Evolutionary conservation across 1,140 invertebrate genomes (phyloP), one percentile per base, ranked within the genome.

Genomic region (Bacillus rossius): DNA sequence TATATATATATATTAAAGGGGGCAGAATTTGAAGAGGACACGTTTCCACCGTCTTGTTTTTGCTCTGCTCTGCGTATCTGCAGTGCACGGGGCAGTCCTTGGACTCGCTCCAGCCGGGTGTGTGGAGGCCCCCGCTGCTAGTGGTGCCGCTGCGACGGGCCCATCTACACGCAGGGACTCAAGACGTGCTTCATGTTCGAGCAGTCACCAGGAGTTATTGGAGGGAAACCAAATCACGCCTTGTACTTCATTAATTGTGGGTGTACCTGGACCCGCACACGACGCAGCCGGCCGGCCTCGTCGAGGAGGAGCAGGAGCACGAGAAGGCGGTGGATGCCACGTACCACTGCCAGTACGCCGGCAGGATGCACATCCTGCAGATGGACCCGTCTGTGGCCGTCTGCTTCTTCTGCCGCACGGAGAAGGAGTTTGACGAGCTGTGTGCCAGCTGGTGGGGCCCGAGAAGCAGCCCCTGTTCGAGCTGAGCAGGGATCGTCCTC

Each of bases 321-420:
- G 83, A 95, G 71, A 45, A 38, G 40, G 40, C 14, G 10, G 8
- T 51, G 23, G 92, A 96, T 75, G 77, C 77, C 23, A 88, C 87
- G 22, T 98, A 94, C 76, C 95, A 98, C 72, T 93, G 91, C 73
- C 85, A 85, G 73, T 84, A 84, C 75, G 87, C 93, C 20, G 87
- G 86, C 65, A 80, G 92, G 62, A 90, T 97, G 80, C 85, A 85
- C 62, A 91, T 99, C 61, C 77, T 83, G 38, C 81, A 85, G 45
- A 90, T 99, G 78, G 96, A 98, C 77, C 96, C 96, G 20, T 98
- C 94, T 40, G 83, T 98, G 60, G 94, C 95, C 63, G 82, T 97
- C 65, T 95, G 93, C 71, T 98, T 97, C 72, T 86, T 93, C 57
- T 96, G 93, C 74, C 81, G 83, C 64, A 91, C 85, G 17, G 89